phyloP scores from a whole-genome alignment of 2,113 vertebrate genomes.

The Mellivora capensis region DNA sequence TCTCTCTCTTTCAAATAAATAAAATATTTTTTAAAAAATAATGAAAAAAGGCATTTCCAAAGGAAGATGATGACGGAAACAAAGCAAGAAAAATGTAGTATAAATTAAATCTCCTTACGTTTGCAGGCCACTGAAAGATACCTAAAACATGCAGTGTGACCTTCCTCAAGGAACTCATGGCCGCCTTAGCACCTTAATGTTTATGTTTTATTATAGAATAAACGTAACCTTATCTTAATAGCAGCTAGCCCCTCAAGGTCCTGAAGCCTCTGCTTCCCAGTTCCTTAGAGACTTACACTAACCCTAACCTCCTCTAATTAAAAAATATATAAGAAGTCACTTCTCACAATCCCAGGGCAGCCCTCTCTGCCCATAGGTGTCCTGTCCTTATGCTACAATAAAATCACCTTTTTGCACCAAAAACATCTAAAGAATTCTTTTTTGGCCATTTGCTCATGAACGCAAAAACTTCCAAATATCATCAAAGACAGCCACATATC shows the following conservation, averaged over 20 bases:
- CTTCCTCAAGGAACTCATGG: neutral
- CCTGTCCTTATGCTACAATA: neutral
- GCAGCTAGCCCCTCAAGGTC: neutral
- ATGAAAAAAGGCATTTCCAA: too few species aligned
- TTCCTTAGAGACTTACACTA: neutral
- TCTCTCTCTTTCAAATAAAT: too few species aligned
- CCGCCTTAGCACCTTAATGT: neutral
- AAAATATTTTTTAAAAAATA: too few species aligned
- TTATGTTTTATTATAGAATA: neutral
- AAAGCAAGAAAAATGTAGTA: neutral
- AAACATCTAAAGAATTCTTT: neutral
- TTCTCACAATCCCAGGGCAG: neutral
- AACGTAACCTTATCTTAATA: neutral
- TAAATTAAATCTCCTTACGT: neutral
- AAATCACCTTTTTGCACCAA: neutral
- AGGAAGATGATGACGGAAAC: neutral
- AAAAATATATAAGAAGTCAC: neutral
- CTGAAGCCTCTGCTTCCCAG: neutral
- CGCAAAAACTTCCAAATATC: neutral
- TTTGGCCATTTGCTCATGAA: neutral
- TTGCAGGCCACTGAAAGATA: neutral
- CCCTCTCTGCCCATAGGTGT: neutral
- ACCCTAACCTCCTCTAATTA: neutral
- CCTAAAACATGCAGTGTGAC: neutral
- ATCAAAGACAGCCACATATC: neutral